phyloP scores from a whole-genome alignment of 2,113 vertebrate species.

The Pandion haliaetus region DNA sequence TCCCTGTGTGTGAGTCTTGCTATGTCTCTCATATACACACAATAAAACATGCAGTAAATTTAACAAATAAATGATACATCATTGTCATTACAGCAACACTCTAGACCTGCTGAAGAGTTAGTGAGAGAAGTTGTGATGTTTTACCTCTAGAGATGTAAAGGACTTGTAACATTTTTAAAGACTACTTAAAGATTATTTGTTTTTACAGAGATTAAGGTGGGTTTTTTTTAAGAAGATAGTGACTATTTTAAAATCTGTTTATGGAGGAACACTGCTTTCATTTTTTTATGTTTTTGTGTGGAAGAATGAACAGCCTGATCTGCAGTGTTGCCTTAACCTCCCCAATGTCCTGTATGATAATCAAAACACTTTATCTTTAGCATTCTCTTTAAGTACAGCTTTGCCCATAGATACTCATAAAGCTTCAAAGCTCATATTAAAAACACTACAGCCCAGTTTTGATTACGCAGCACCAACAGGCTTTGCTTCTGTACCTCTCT shows the following conservation, averaged over 20 bases:
- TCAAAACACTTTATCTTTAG: not conserved
- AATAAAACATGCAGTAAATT: not conserved
- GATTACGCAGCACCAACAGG: not conserved
- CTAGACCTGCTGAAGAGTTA: not conserved
- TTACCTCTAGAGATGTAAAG: not conserved
- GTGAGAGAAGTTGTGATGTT: not conserved
- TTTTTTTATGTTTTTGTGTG: not conserved
- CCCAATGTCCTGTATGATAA: not conserved
- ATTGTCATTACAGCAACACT: not conserved
- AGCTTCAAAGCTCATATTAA: not conserved
- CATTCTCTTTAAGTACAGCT: not conserved
- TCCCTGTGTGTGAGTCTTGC: not conserved
- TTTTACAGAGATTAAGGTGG: not conserved
- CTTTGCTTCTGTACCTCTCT: not conserved
- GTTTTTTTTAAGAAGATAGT: not conserved
- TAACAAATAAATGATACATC: not conserved
- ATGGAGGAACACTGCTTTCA: not conserved
- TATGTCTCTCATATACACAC: not conserved
- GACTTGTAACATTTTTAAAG: not conserved
- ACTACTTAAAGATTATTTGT: not conserved
- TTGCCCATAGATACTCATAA: not conserved
- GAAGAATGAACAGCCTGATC: not conserved
- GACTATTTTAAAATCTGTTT: not conserved
- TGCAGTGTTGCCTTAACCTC: not conserved
- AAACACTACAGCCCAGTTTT: not conserved